A percentile compares a stretch with the other conserved stretches of the same genome.
Conservation (phyloP, 2,797 vertebrate genomes). For the Sebastes matsubarae region DNA sequence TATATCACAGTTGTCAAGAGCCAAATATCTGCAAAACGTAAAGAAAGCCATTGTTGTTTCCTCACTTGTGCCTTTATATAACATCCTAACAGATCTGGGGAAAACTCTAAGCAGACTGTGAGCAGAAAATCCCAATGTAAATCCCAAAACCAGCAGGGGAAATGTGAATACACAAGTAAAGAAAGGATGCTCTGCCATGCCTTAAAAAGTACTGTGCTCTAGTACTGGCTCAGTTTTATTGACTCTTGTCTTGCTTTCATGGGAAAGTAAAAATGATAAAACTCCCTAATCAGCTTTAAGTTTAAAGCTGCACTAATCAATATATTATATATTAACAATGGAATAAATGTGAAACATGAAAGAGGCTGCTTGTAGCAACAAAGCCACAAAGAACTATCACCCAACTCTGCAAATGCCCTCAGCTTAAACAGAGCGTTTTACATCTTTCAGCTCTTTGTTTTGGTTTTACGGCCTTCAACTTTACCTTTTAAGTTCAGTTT, state of each 20-base stretch:
- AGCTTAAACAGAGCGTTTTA: too few relatives aligned
- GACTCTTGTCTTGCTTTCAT: too few relatives aligned
- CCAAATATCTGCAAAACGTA: constrained; percentile 25
- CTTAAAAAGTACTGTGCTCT: neutral
- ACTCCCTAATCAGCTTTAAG: too few relatives aligned
- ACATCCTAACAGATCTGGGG: neutral
- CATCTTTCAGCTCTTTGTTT: too few relatives aligned
- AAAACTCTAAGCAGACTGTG: neutral
- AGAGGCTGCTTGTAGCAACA: too few relatives aligned
- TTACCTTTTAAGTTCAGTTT: neutral
- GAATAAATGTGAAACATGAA: neutral
- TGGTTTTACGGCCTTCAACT: neutral
- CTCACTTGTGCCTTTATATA: neutral
- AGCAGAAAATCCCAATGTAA: neutral
- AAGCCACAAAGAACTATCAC: neutral
- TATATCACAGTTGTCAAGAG: constrained; percentile 18
- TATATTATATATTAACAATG: too few relatives aligned
- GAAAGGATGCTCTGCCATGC: too few relatives aligned
- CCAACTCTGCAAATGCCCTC: neutral
- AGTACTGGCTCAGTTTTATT: too few relatives aligned
- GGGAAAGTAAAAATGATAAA: too few relatives aligned
- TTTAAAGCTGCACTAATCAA: too few relatives aligned
- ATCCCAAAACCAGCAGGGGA: neutral
- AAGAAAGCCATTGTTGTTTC: neutral
- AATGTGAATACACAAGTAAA: neutral